Evolutionary conservation across 2,888 invertebrate genomes (phyloP).

Genomic region (Lithophane socia): DNA sequence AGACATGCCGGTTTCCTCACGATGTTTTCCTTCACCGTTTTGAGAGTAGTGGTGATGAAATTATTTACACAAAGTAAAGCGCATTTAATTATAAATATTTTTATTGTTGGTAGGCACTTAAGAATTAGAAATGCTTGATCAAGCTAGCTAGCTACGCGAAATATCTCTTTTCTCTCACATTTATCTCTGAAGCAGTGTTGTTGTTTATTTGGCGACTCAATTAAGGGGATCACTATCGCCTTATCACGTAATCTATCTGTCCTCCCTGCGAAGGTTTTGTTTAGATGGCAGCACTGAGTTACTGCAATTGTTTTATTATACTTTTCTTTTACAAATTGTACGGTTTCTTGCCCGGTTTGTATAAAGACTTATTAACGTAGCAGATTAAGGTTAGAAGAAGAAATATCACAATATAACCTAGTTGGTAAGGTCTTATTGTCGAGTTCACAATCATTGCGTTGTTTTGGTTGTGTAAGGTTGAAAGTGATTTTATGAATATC

Average conservation of each 20-base stretch:
- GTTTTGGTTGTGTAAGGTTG: too few relatives aligned
- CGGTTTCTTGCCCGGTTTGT: neutral
- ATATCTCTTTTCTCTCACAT: constrained; percentile 17
- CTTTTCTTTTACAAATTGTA: neutral
- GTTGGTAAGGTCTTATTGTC: neutral
- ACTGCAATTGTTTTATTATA: constrained; percentile 12
- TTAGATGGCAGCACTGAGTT: constrained; percentile 31
- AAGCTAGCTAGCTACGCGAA: constrained; percentile 1
- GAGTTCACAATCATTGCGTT: neutral
- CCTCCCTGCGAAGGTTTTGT: constrained; percentile 42
- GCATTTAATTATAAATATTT: neutral
- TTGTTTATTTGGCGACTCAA: constrained; percentile 57
- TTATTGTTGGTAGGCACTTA: neutral
- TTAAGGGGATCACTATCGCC: constrained; percentile 50
- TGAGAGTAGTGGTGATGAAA: too few relatives aligned
- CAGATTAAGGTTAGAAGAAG: neutral
- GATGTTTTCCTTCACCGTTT: too few relatives aligned
- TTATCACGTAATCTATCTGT: constrained; percentile 61
- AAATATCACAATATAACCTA: neutral
- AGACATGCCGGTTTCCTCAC: too few relatives aligned
- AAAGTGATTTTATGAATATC: neutral
- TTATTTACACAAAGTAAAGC: too few relatives aligned
- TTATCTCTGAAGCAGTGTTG: constrained; percentile 9
- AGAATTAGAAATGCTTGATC: neutral
- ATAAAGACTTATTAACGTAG: neutral